phyloP scores from a whole-genome alignment of 2,888 invertebrate species.

The Heteromurus nitidus region DNA sequence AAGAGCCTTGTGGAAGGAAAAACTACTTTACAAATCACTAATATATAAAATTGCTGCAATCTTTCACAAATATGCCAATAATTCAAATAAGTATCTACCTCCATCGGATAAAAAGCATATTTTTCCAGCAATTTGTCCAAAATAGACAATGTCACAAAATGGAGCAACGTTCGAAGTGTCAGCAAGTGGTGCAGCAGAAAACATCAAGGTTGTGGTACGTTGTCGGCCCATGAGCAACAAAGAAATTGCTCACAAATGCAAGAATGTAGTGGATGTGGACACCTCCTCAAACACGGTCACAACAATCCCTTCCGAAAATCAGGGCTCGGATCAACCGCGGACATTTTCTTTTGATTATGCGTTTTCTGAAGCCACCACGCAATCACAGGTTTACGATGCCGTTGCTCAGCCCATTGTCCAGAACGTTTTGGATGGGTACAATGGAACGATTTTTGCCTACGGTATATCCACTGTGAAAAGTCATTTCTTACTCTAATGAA shows the following conservation, averaged over 20 bases:
- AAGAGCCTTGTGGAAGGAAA: too few species aligned
- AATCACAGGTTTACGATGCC: constrained; percentile 96
- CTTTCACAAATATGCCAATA: too few species aligned
- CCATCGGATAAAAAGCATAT: too few species aligned
- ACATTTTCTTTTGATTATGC: constrained; percentile 96
- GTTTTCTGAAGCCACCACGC: constrained; percentile 89
- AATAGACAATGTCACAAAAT: too few species aligned
- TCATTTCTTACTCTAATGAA: not conserved
- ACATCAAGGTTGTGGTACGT: constrained; percentile 96
- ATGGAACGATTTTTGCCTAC: constrained; percentile 84
- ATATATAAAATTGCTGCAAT: too few species aligned
- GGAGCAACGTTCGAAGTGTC: too few species aligned
- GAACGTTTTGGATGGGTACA: constrained; percentile 96
- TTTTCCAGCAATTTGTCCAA: too few species aligned
- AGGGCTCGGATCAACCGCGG: constrained; percentile 79
- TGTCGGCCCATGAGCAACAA: constrained; percentile 93
- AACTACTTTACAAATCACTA: too few species aligned
- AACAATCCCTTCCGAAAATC: constrained; percentile 78
- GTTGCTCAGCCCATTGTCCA: constrained; percentile 98
- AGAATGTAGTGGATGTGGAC: constrained; percentile 83
- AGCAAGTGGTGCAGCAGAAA: constrained; percentile 80
- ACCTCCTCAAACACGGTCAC: constrained; percentile 83
- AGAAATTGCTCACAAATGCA: constrained; percentile 77
- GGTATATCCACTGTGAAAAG: too few species aligned
- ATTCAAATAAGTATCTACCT: too few species aligned